Evolutionary conservation across 2,113 vertebrate species (phyloP), one percentile per base, ranked within the genome.

Genomic region (Silurus asotus): DNA sequence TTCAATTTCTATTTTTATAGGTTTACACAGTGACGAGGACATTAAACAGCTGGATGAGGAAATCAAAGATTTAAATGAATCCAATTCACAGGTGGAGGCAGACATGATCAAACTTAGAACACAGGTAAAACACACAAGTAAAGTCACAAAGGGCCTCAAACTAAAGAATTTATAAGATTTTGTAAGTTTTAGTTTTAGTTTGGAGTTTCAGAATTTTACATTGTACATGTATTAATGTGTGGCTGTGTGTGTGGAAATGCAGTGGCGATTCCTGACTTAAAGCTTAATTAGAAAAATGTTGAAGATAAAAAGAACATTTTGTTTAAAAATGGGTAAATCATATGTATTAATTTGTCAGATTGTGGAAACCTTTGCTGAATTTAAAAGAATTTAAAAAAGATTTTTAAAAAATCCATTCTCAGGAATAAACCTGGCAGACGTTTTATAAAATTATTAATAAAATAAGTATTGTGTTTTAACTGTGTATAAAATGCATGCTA

Each of bases 81-180:
- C 97, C 81, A 99, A 99, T 95, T 98, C 97, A 83, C 97, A 98
- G 91, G 97, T 99, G 96, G 98, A 99, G 92, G 96, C 98, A 20
- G 98, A 99, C 90, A 99, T 99, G 98, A 99, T 99, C 92, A 99
- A 98, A 93, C 97, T 99, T 89, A 93, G 97, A 95, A 99, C 98
- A 91, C 97, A 99, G 97, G 98, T 99, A 94, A 95, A 94, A 81
- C 14, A 79, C 13, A 80, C 6, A 70, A 48, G 14, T 49, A 49
- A 10, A 75, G n/a, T 53, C 10, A 23, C 20, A 13, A 74, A 15
- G 23, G 3, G 10, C 3, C 64, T 11, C 15, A 56, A 74, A 69
- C 25, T 45, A 64, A 19, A 48, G 15, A 58, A 25, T 8, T 17
- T 37, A 56, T 17, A 37, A 8, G 13, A 13, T 56, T 53, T 86